Base-by-base conservation (phyloP, 2,888 invertebrate species). In the Agonopterix subpropinquella region DNA sequence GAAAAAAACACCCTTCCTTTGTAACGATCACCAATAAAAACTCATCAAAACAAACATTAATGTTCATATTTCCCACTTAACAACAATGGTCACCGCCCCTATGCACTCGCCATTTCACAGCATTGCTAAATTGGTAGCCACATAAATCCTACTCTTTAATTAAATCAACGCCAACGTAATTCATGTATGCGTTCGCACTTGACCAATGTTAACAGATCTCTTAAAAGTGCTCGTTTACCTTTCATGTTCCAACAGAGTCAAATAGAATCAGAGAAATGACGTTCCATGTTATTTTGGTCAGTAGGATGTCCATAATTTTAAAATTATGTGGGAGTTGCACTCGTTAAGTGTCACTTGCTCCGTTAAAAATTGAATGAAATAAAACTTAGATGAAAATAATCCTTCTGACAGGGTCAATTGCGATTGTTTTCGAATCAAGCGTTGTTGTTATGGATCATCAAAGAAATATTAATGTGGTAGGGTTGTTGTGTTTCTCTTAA, bases 61-160 rank as follows among this genome's bases (percentile, higher is more conserved):
- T 61, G 55, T 57, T 54, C 50, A 70, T 72, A 28, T 28, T 65
- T 66, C 59, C 70, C 76, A 81, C 70, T 80, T 77, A 75, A 73
- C 62, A 57, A 56, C 55, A 64, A 57, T 62, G 56, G 57, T 56
- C 51, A 62, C 67, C 64, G 73, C 83, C 85, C 83, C 82, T 80
- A 84, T 84, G 57, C 64, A 54, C 60, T 73, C 67, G 74, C 78
- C 74, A 81, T 80, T 84, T 78, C 75, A 77, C 73, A 73, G 81
- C 79, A 81, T 78, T 82, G 86, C 85, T 85, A 81, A 86, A 86
- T 86, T 85, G 84, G 77, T 71, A 70, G 61, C 59, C 64, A 75
- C 84, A 85, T 88, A 88, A 87, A 85, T 87, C 70, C 64, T 74
- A 70, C 78, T 74, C 66, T 83, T 85, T 86, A 87, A 87, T 88